These are phyloP conservation scores for Furcifer pardalis DNA, from an alignment of 2,797 vertebrate genomes.

Conservation along the genomic window DNA sequence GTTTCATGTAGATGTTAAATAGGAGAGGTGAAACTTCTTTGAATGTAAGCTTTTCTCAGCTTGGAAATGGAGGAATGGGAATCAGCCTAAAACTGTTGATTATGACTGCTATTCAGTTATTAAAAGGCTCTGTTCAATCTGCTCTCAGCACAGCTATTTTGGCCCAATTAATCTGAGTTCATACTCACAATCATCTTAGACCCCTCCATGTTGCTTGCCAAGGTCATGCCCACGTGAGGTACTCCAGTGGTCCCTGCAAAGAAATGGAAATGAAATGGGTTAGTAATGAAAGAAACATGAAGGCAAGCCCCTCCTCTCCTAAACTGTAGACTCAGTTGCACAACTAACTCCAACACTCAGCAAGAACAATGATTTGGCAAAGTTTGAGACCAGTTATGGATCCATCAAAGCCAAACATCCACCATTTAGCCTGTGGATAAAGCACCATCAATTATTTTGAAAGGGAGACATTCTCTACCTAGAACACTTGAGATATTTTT, in stretches of 20 bases:
- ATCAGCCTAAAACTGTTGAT: neutral
- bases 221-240: conserved; percentile 62
- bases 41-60: neutral
- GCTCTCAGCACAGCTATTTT: neutral
- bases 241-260: conserved; percentile 1
- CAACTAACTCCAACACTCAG: neutral
- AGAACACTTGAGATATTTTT: no score
- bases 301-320: neutral
- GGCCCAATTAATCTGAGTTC: neutral
- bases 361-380: neutral
- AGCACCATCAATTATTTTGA: neutral
- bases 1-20: no score
- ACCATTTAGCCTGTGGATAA: neutral
- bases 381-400: neutral
- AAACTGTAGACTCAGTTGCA: no score
- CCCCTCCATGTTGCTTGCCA: conserved; percentile 41
- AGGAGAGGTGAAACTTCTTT: no score
- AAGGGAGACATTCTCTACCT: neutral
- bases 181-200: conserved; percentile 63
- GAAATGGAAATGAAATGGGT: neutral
- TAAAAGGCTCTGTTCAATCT: neutral
- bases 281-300: neutral
- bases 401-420: neutral
- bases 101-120: neutral
- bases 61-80: neutral